Evolutionary conservation across 92 coral and sea anemone genomes (phyloP), one percentile per base, ranked within the genome.

Genomic region (Muricea muricata): DNA sequence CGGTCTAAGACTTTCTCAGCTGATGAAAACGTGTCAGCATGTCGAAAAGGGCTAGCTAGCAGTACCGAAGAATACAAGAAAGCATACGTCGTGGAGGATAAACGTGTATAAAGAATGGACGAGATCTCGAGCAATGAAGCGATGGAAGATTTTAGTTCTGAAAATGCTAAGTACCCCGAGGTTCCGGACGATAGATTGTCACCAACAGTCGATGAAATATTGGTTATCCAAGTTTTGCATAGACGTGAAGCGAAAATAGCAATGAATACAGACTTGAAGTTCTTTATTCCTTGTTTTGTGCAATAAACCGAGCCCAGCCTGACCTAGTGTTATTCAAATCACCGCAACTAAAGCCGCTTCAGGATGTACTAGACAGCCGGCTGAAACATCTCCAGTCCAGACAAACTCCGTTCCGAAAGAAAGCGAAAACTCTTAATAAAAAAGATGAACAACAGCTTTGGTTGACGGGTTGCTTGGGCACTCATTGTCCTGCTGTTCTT

Each of bases 371-470:
- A 20, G 85, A 81, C 73, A 75, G 85, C 17, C 58, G 75, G 10
- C 39, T 81, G 13, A 81, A 81, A 67, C 78, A 81, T 14, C 23
- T 81, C 57, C 85, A 81, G 31, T 41, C 85, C 5, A 81, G 15
- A 26, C 75, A 65, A 67, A 40, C 24, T 23, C 85, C 85, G 8
- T 81, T 81, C 24, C 65, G 61, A 46, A 81, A 81, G 75, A 78
- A 45, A 40, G 41, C 61, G 29, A 75, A 81, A 24, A 80, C 86
- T 41, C 57, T 67, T 31, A 34, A 68, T 65, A 48, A 47, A 12
- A 48, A 28, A 37, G 86, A 82, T 68, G 86, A 82, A 70, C 15
- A 12, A 18, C 47, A 52, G 71, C 73, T 84, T 81, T 84, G 88
- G 88, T 21, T 23, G 18, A 57, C 74, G 42, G 82, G 88, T 17